phyloP scores from a whole-genome alignment of 2,113 vertebrate species.

The Solea solea region DNA sequence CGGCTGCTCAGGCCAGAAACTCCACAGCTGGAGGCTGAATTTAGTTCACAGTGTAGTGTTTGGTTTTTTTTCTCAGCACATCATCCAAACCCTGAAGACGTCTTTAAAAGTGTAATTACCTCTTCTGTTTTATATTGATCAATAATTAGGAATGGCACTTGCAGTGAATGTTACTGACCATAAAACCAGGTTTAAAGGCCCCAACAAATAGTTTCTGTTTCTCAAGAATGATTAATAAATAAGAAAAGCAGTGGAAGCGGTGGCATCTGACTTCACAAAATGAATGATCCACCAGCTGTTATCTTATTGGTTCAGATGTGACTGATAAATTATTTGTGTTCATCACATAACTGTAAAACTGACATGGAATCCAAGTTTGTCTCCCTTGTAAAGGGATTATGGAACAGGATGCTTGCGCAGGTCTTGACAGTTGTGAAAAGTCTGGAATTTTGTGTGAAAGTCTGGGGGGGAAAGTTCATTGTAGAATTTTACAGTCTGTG shows the following conservation, averaged over 20 bases:
- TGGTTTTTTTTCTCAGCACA: background rate
- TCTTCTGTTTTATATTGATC: conserved; percentile 22
- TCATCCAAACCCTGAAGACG: conserved; percentile 16
- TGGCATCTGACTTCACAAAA: background rate
- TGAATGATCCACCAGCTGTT: background rate
- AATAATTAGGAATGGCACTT: background rate
- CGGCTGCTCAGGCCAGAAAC: background rate
- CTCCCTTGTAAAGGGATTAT: too few relatives aligned
- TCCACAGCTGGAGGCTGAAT: background rate
- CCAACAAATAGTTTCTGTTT: background rate
- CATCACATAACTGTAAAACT: background rate
- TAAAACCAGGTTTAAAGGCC: background rate
- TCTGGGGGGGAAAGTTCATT: too few relatives aligned
- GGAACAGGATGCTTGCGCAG: too few relatives aligned
- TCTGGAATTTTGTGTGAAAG: too few relatives aligned
- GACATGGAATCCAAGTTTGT: background rate
- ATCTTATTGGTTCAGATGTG: background rate
- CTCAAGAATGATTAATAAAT: too few relatives aligned
- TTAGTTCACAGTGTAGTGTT: background rate
- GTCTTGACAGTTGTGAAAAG: too few relatives aligned
- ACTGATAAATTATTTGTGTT: background rate
- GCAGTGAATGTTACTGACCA: background rate
- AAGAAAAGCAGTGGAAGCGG: background rate
- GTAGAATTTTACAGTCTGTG: too few relatives aligned
- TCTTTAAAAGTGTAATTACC: conserved; percentile 37